Evolutionary conservation across 2,888 invertebrate genomes (phyloP), one percentile per base, ranked within the genome.

Genomic region (Strigamia transsilvanica): DNA sequence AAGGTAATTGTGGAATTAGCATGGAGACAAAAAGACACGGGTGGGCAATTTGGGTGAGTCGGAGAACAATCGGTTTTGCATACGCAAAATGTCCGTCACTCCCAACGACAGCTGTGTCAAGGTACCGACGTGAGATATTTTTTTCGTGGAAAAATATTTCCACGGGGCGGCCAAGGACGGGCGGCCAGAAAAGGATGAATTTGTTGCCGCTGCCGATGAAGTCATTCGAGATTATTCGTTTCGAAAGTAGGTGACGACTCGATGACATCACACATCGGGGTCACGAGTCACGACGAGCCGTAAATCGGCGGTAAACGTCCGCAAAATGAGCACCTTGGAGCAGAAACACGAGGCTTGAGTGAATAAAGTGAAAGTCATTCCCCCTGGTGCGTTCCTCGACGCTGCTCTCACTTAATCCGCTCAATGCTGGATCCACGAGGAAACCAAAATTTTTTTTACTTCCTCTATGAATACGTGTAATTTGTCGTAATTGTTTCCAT

Each of bases 241-340:
- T 15, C 18, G 56, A 18, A 56, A 56, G 56, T 56, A 56, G 56
- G 56, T 56, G 56, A 56, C 56, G 56, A 56, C 56, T 56, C 21
- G 56, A 56, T 56, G 56, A 56, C 56, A 56, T 56, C 56, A 56
- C 56, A 56, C 56, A 18, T 56, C 56, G 56, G 56, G 56, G 56
- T 56, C 56, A 51, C 6, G 51, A 51, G 27, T 27, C 51, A 18
- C 46, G 18, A 18, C 56, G 56, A 0, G 18, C 56, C 7, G 21
- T 56, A 56, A 56, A 56, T 56, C 18, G 18, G 6, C 7, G 7
- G 18, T 56, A 18, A 56, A 56, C 18, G 56, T 6, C 6, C 18
- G 18, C 10, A n/a, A n/a, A 15, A 18, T 56, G 56, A 56, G n/a
- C n/a, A 6, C 0, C 56, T 18, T 56, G n/a, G 6, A 0, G n/a